Evolutionary conservation across 2,888 invertebrate genomes (phyloP).

Genomic region (Lasioglossum villosulum): DNA sequence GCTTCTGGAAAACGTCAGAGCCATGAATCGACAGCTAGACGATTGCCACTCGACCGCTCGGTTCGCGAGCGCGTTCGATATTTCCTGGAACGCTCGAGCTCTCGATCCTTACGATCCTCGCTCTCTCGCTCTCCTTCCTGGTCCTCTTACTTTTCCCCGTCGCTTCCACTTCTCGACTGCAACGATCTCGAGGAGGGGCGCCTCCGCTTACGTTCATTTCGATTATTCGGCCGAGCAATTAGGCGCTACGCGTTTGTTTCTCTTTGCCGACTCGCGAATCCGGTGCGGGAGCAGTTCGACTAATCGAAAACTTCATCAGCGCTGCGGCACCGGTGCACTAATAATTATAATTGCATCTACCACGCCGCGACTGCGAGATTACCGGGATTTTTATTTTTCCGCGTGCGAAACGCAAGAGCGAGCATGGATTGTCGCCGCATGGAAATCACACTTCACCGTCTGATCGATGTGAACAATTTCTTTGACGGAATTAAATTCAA

Average conservation of each 20-base stretch:
- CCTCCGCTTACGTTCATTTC: neutral
- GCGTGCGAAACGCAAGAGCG: conserved; percentile 28
- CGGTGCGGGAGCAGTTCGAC: neutral
- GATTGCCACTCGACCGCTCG: conserved; percentile 14
- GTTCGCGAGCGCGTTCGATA: conserved; percentile 1
- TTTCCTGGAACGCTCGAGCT: conserved; percentile 3
- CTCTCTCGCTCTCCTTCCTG: neutral
- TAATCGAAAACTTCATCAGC: conserved; percentile 66
- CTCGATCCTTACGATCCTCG: neutral
- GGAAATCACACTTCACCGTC: neutral
- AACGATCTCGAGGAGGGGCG: neutral
- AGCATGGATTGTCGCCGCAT: neutral
- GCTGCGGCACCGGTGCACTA: conserved; percentile 33
- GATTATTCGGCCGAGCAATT: conserved; percentile 9
- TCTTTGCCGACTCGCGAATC: conserved; percentile 7
- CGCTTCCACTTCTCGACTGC: conserved; percentile 1
- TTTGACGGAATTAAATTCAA: no score
- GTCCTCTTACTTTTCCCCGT: conserved; percentile 16
- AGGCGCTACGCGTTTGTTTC: neutral
- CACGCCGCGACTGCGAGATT: conserved; percentile 54
- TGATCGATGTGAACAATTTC: neutral
- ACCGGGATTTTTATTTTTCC: conserved; percentile 65
- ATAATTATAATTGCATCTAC: conserved; percentile 68
- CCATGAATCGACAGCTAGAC: neutral
- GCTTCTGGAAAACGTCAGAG: neutral